Base-by-base conservation (phyloP, 2,888 invertebrate genomes). In the Polymixis lichenea region DNA sequence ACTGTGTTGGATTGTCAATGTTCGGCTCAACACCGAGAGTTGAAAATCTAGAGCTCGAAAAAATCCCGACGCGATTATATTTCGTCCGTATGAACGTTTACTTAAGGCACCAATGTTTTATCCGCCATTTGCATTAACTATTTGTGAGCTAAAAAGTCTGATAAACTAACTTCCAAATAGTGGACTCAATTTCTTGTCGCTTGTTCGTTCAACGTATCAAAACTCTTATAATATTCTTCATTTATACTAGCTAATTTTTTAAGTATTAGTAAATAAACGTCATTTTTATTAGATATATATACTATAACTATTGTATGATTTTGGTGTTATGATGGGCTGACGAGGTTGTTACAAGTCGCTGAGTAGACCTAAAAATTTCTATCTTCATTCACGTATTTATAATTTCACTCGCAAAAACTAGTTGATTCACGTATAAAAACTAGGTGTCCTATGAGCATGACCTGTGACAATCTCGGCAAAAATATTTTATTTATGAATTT, bases 201-300 rank as follows among this genome's bases (percentile, higher is more conserved):
- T 86, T 91, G 92, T 89, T 86, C 89, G 90, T 91, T 90, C 90
- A 91, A 92, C 84, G 94, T 95, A 95, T 94, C 94, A 95, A 95
- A 95, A 94, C 90, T 91, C 91, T 91, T 93, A 91, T 84, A 86
- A 86, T 88, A 87, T 88, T 85, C 86, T 89, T 89, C 77, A 93
- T 94, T 92, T 92, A 93, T 90, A 92, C 93, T 94, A 93, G 90
- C 93, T 94, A 94, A 89, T 88, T 90, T 86, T 88, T 87, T 83
- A 86, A 87, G 83, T 82, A 86, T 86, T 86, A 88, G 85, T 86
- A 89, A 85, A 87, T 89, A 89, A 88, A 88, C 61, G 78, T 83
- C 77, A 84, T 82, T 85, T 83, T 83, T 79, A 78, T 83, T 83
- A 74, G 72, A 84, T 83, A 46, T 84, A 86, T 83, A 46, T 84